Conservation (phyloP, 2,888 invertebrate genomes). For the Andrena hattorfiana region DNA sequence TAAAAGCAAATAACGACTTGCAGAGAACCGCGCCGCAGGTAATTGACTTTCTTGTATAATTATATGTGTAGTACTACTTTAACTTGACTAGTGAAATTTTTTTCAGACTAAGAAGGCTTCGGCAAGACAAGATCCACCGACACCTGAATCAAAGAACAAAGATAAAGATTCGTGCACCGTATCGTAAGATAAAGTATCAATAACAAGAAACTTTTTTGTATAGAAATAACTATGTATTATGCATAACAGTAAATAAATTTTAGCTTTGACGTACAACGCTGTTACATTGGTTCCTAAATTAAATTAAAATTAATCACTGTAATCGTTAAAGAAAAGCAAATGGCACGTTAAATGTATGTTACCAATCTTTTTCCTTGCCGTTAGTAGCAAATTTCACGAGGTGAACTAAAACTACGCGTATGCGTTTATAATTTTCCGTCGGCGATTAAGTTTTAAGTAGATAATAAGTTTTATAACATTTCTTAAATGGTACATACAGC, state of each 20-base stretch:
- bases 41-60: neutral
- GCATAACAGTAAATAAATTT: constrained; percentile 62
- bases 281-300: constrained; percentile 69
- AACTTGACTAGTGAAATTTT: neutral
- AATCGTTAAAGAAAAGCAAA: constrained; percentile 64
- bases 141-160: no score
- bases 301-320: constrained; percentile 58
- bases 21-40: neutral
- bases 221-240: constrained; percentile 45
- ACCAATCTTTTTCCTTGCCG: constrained; percentile 1
- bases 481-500: constrained; percentile 51
- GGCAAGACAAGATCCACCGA: accelerated
- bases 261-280: constrained; percentile 60
- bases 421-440: constrained; percentile 6
- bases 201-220: constrained; percentile 32
- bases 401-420: constrained; percentile 20
- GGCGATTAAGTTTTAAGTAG: constrained; percentile 19
- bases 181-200: constrained; percentile 6
- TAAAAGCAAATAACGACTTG: neutral
- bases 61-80: neutral
- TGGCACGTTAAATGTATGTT: constrained; percentile 62
- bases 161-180: neutral
- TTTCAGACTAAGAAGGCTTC: neutral
- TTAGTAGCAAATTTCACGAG: constrained; percentile 13
- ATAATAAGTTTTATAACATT: constrained; percentile 51